These are phyloP conservation scores for Hypotaenidia philippensis DNA, from an alignment of 2,797 vertebrate genomes.

Conservation along the genomic window DNA sequence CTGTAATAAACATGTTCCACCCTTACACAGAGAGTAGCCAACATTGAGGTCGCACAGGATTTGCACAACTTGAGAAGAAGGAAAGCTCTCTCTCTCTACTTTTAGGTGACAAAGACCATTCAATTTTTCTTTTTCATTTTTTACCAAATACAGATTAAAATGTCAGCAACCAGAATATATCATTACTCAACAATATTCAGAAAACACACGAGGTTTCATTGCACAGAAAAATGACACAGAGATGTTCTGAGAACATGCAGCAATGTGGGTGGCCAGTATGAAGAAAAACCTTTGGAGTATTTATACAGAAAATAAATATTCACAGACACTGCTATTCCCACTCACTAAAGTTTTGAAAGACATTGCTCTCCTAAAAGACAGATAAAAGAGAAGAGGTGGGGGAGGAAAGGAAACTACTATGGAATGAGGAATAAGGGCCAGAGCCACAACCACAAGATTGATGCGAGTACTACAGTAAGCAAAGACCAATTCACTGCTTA, in stretches of 20 bases:
- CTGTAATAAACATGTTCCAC: not conserved
- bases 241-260: constrained; percentile 47
- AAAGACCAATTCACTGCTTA: constrained; percentile 58
- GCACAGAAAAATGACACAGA: not conserved
- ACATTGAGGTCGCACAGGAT: not conserved
- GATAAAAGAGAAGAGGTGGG: constrained; percentile 62
- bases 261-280: constrained; percentile 20
- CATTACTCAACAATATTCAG: not conserved
- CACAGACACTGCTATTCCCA: constrained; percentile 60
- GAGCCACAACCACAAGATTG: constrained; percentile 62
- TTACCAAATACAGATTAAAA: not conserved
- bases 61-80: not conserved
- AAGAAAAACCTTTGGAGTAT: constrained; percentile 57
- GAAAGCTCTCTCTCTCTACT: not conserved
- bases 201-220: not conserved
- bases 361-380: constrained; percentile 62
- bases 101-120: not conserved
- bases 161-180: not conserved
- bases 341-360: constrained; percentile 63
- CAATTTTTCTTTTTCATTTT: not conserved
- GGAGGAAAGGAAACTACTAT: constrained; percentile 53
- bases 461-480: constrained; percentile 66
- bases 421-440: constrained; percentile 65
- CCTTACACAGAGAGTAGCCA: not conserved
- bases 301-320: constrained; percentile 70